Percentiles rank a stretch among this genome's conserved stretches.
Evolutionary conservation across 1,140 invertebrate genomes (phyloP).

Genomic region (Brachionus rubens): DNA sequence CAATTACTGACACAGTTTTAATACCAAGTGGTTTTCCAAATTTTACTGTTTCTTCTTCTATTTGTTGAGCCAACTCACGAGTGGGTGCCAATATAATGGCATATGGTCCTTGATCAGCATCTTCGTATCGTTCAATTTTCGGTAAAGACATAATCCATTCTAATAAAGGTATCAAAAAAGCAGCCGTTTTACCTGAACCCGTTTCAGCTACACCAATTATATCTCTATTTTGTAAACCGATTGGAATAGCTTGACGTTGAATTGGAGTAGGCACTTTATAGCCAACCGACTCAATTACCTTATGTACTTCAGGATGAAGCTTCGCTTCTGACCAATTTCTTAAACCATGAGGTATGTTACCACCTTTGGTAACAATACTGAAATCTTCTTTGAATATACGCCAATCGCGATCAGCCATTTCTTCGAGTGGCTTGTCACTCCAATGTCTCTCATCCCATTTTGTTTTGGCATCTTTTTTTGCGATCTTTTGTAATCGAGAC

Average conservation of each 20-base stretch:
- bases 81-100: conserved; percentile 98
- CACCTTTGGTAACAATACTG: conserved; percentile 97
- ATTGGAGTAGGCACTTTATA: conserved; percentile 98
- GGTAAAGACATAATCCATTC: conserved; percentile 97
- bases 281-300: conserved; percentile 90
- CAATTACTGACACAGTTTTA: conserved; percentile 93
- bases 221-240: conserved; percentile 94
- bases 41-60: conserved; percentile 97
- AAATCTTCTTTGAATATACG: conserved; percentile 99
- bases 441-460: conserved; percentile 98
- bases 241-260: conserved; percentile 97
- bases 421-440: conserved; percentile 85
- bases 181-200: conserved; percentile 94
- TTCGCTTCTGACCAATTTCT: conserved; percentile 88
- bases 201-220: conserved; percentile 99
- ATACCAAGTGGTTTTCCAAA: conserved; percentile 92
- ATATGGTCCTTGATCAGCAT: conserved; percentile 87
- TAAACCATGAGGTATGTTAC: conserved; percentile 91
- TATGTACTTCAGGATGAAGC: conserved; percentile 84
- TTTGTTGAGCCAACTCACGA: conserved; percentile 97
- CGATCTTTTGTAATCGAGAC: conserved; percentile 85
- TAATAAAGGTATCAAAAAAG: conserved; percentile 92
- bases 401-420: conserved; percentile 99
- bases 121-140: conserved; percentile 82
- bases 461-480: conserved; percentile 93